Base-by-base conservation (phyloP, 2,888 invertebrate species). In the Drosophila bunnanda region DNA sequence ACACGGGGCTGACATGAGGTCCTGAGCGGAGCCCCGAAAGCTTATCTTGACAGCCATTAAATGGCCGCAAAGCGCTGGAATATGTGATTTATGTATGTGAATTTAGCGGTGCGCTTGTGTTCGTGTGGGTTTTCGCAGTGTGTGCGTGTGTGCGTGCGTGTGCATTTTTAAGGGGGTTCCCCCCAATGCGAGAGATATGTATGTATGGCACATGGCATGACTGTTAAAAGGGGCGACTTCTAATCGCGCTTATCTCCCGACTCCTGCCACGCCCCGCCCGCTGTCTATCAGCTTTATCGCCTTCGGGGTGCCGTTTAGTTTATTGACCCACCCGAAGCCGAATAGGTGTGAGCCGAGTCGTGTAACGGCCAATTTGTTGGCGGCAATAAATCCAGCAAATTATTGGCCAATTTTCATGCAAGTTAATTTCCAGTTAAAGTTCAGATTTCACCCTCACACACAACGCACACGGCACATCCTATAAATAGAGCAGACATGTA, bases 11-110 rank as follows among this genome's bases (percentile, higher is more conserved):
- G 52, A 53, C 67, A 46, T 39, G 43, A 36, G 64, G 64, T 25
- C 53, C 66, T n/a, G 12, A 38, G 38, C 39, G 38, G 46, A 58
- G 39, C 68, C 54, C 60, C 43, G 44, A 56, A 54, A 66, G 82
- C 76, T 83, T 87, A 84, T 87, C 83, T 76, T 82, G 85, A 78
- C 83, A 82, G 78, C 80, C 88, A 83, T 83, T 87, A 84, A 87
- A 83, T 87, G 82, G 78, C 80, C 71, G 67, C 72, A 79, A 74
- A 86, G 79, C 79, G 81, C 72, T 74, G 54, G 86, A 74, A 86
- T 86, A 66, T 70, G 61, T 80, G 75, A 83, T 82, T 76, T 84
- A 78, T 65, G 60, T 56, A 50, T 46, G 52, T 41, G 71, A 53
- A 64, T 44, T 32, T 39, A 54, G 32, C 22, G 30, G 53, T 34